Base-by-base conservation (phyloP, 2,797 vertebrate genomes). In the Xerus rutilus region DNA sequence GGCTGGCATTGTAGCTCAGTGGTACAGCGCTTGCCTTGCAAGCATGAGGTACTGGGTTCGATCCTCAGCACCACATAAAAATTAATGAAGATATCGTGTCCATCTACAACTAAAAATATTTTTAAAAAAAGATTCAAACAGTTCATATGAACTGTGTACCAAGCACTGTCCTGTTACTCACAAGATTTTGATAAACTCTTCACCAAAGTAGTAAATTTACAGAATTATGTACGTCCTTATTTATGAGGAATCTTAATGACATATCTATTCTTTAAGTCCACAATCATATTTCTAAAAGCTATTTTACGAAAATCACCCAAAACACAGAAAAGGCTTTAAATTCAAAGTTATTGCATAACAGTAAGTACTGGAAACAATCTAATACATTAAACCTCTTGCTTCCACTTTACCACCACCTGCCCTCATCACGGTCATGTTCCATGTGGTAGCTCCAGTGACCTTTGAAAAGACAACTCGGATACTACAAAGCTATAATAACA, bases 221-320 rank as follows among this genome's bases (percentile, higher is more conserved):
- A 64, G 64, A 74, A 30, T 86, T 45, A 85, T 57, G 7, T 20
- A 57, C 30, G 39, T 73, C 47, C 14, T 52, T 52, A 52, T 73
- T 81, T 54, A 89, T 4, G 9, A 86, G 28, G 4, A 32, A 85
- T 21, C 23, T 85, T 45, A 85, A 83, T 32, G 72, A 35, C 20
- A 86, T 54, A 12, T 3, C 62, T 76, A 52, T 21, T 88, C 23
- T 79, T 88, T 79, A 65, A 88, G 32, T 69, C 5, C 79, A 35
- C 64, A 91, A 76, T 69, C 64, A 14, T 45, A 70, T 62, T 91
- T 92, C 21, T 83, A 90, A 65, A 92, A 74, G 15, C 32, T 83
- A 73, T 43, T 92, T 64, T 59, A 62, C 1, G 54, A 89, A 90
- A 93, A 76, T 59, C 39, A 82, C 69, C 4, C 20, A 82, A 78